These are phyloP conservation scores for Xylota sylvarum DNA, from an alignment of 2,888 invertebrate genomes.

Conservation along the genomic window DNA sequence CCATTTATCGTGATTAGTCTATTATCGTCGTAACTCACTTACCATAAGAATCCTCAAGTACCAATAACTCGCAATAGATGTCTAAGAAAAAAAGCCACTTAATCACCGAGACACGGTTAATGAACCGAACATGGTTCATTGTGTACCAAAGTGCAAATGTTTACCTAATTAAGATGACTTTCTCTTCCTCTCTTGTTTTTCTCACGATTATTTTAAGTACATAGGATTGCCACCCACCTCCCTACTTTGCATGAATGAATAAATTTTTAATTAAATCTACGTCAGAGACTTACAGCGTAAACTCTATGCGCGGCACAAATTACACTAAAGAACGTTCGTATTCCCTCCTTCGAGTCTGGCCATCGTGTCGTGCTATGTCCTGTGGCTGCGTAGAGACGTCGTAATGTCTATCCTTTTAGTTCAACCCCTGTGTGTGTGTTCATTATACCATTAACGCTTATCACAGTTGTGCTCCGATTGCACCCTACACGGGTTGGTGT, in stretches of 20 bases:
- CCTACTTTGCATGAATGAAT: slow-evolving; percentile 27
- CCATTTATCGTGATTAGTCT: too few relatives aligned
- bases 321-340: slow-evolving; percentile 1
- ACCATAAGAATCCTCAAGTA: too few relatives aligned
- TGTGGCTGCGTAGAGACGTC: not conserved
- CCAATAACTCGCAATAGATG: not conserved
- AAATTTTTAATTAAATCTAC: slow-evolving; percentile 45
- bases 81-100: slow-evolving; percentile 8
- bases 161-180: slow-evolving; percentile 31
- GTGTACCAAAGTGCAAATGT: slow-evolving; percentile 29
- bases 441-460: slow-evolving; percentile 59
- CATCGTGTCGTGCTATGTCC: too few relatives aligned
- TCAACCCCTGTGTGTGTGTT: slow-evolving; percentile 8
- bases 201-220: not conserved
- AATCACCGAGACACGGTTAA: slow-evolving; percentile 16
- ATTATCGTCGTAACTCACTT: too few relatives aligned
- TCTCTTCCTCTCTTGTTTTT: not conserved
- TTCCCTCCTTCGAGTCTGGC: not conserved
- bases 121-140: slow-evolving; percentile 18
- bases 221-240: not conserved
- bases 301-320: slow-evolving; percentile 4
- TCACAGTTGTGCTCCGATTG: slow-evolving; percentile 44
- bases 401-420: slow-evolving; percentile 21
- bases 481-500: not conserved
- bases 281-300: slow-evolving; percentile 26